These are phyloP conservation scores for Symphodus melops DNA, from an alignment of 2,113 vertebrate species.

Conservation along the genomic window DNA sequence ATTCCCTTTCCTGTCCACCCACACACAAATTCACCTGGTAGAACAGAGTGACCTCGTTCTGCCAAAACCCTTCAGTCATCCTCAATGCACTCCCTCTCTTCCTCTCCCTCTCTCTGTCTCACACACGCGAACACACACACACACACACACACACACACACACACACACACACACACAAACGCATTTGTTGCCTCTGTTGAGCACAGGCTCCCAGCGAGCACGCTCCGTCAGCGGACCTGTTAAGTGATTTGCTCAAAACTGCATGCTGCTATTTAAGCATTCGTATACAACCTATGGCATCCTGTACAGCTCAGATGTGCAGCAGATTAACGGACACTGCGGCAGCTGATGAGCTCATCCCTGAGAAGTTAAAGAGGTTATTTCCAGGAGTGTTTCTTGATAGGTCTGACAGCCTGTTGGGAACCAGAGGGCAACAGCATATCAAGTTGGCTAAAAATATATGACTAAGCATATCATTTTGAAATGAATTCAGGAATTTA, in stretches of 20 bases:
- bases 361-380: conserved; percentile 1
- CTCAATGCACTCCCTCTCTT: not conserved
- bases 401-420: conserved; percentile 24
- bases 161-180: conserved; percentile 17
- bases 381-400: conserved; percentile 29
- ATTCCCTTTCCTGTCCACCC: conserved; percentile 62
- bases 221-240: conserved; percentile 59
- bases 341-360: conserved; percentile 32
- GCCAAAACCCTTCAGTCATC: conserved; percentile 80
- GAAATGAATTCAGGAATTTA: conserved; percentile 5
- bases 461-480: conserved; percentile 18
- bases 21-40: conserved; percentile 71
- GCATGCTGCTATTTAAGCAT: conserved; percentile 17
- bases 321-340: conserved; percentile 32
- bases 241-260: conserved; percentile 63
- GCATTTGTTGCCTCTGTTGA: conserved; percentile 24
- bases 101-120: conserved; percentile 11
- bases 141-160: conserved; percentile 21
- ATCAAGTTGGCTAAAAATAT: conserved; percentile 31
- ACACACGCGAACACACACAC: conserved; percentile 10
- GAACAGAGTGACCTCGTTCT: conserved; percentile 81
- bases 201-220: conserved; percentile 41
- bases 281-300: conserved; percentile 32
- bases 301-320: conserved; percentile 28
- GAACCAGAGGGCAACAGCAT: conserved; percentile 6